Conservation (phyloP, 2,797 vertebrate species). For the Danio aesculapii region DNA sequence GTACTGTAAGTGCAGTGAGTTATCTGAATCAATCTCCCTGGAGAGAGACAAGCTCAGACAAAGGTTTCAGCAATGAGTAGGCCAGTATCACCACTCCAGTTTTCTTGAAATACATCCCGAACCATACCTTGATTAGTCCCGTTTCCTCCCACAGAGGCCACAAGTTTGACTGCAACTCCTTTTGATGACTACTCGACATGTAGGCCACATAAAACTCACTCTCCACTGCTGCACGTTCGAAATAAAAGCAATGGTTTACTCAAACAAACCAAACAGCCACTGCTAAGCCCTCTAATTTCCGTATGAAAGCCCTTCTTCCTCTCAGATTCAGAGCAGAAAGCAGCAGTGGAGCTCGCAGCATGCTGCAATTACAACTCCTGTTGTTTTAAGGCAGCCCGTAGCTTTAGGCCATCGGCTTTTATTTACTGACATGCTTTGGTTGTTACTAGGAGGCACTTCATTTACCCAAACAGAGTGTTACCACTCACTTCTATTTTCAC, state of each 20-base stretch:
- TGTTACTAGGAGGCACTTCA: constrained; percentile 65
- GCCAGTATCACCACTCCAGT: constrained; percentile 9
- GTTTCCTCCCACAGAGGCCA: constrained; percentile 41
- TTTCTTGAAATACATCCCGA: constrained; percentile 22
- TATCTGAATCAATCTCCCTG: constrained; percentile 54
- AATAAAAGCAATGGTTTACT: constrained; percentile 49
- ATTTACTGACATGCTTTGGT: constrained; percentile 64
- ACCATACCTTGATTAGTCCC: constrained; percentile 2
- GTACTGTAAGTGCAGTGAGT: neutral
- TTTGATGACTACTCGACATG: constrained; percentile 16
- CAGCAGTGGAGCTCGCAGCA: constrained; percentile 53
- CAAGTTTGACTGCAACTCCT: constrained; percentile 12
- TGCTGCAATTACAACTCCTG: constrained; percentile 59
- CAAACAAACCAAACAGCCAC: constrained; percentile 47
- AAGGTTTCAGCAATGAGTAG: constrained; percentile 32
- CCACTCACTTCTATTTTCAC: constrained; percentile 49
- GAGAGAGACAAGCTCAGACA: constrained; percentile 57
- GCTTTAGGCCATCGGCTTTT: constrained; percentile 49
- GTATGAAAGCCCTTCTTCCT: constrained; percentile 44
- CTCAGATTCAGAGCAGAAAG: constrained; percentile 35
- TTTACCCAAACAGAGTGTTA: constrained; percentile 63
- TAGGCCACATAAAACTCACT: constrained; percentile 37
- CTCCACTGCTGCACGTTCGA: constrained; percentile 14
- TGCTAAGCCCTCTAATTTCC: constrained; percentile 51
- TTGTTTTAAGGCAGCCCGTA: constrained; percentile 48